A percentile compares a stretch with the other conserved stretches of the same genome.
Evolutionary conservation across 2,797 vertebrate species (phyloP).

Genomic region (Cyprinella venusta): DNA sequence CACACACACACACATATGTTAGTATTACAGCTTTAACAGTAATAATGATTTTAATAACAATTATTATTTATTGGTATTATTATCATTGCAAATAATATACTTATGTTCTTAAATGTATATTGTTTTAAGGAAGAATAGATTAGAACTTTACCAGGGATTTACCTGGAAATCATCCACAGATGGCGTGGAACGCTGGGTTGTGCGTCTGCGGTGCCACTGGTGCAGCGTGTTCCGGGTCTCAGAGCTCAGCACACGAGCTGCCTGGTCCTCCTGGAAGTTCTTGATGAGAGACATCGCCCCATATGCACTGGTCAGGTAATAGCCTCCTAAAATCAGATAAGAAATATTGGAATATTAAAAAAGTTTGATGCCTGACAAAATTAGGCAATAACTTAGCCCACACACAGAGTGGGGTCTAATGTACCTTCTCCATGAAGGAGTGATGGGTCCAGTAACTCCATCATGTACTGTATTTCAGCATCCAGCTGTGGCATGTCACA

Average conservation of each 20-base stretch:
- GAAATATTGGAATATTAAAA: not conserved
- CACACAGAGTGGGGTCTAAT: not conserved
- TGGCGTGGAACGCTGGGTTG: constrained; percentile 84
- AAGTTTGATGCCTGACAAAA: not conserved
- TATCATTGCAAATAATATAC: not conserved
- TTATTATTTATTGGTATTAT: not conserved
- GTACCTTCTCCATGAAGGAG: constrained; percentile 95
- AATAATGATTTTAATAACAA: not conserved
- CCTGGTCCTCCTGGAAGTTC: constrained; percentile 98
- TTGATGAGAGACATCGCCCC: constrained; percentile 95
- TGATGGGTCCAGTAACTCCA: constrained; percentile 94
- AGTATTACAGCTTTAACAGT: not conserved
- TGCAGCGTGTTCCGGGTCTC: constrained; percentile 92
- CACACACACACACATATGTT: no score
- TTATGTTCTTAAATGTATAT: not conserved
- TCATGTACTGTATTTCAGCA: constrained; percentile 95
- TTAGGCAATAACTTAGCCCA: not conserved
- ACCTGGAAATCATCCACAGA: constrained; percentile 98
- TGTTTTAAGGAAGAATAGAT: not conserved
- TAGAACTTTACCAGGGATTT: constrained; percentile 59
- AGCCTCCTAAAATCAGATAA: constrained; percentile 82
- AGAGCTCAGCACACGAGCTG: constrained; percentile 89
- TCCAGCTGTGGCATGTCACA: constrained; percentile 96
- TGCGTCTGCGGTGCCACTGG: constrained; percentile 94
- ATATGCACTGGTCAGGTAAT: constrained; percentile 95